Conservation (phyloP, 2,113 vertebrate genomes). For the Dicentrarchus labrax region DNA sequence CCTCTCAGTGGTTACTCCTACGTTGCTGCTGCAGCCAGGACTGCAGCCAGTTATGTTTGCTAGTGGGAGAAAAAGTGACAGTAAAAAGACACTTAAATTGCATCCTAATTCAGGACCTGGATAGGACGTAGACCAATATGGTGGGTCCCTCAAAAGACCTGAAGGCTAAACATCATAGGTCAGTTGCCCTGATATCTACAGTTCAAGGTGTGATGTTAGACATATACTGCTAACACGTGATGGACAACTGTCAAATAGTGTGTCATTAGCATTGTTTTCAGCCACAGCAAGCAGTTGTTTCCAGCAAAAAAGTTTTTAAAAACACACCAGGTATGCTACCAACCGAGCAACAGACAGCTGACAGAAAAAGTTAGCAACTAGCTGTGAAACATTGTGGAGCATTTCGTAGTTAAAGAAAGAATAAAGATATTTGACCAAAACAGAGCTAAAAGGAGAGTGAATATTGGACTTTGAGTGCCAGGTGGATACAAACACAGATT, state of each 20-base stretch:
- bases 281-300: neutral
- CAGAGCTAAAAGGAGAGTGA: neutral
- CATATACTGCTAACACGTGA: neutral
- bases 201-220: neutral
- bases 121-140: neutral
- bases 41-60: slow-evolving; percentile 40
- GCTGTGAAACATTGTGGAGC: neutral
- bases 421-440: neutral
- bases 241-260: neutral
- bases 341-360: too few relatives aligned
- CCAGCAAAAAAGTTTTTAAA: too few relatives aligned
- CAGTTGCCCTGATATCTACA: neutral
- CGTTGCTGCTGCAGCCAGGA: slow-evolving; percentile 24
- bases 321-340: neutral
- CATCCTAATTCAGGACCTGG: neutral
- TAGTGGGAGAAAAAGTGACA: slow-evolving; percentile 33
- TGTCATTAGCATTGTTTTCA: neutral
- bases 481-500: neutral
- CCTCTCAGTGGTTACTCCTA: slow-evolving; percentile 60
- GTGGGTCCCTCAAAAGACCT: neutral
- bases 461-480: neutral
- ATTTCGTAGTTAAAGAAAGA: too few relatives aligned
- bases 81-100: slow-evolving; percentile 15
- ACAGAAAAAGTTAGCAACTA: neutral
- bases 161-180: neutral